phyloP scores from a whole-genome alignment of 2,888 invertebrate species.

The Plagiodera versicolora region DNA sequence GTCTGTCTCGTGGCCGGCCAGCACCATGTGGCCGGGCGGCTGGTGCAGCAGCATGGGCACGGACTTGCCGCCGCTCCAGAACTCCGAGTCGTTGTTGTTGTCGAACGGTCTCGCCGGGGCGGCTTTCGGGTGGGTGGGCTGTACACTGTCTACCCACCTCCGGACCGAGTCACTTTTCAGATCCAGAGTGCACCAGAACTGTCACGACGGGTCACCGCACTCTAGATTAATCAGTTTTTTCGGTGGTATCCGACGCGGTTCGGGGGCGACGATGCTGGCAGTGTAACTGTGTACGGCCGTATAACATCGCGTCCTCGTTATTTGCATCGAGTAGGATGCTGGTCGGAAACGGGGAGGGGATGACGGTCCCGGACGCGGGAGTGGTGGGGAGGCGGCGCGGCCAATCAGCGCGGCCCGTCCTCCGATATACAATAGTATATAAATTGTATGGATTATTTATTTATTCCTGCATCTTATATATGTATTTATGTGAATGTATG shows the following conservation, averaged over 20 bases:
- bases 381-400: conserved; percentile 42
- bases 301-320: conserved; percentile 48
- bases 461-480: conserved; percentile 57
- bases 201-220: conserved; percentile 31
- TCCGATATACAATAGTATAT: conserved; percentile 57
- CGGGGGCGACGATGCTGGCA: conserved; percentile 37
- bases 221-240: conserved; percentile 35
- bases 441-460: conserved; percentile 59
- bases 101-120: conserved; percentile 52
- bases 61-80: conserved; percentile 47
- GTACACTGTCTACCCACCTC: conserved; percentile 63
- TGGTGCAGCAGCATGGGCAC: conserved; percentile 66
- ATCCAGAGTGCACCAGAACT: conserved; percentile 62
- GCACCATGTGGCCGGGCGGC: conserved; percentile 55
- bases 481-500: conserved; percentile 56
- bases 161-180: conserved; percentile 62
- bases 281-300: conserved; percentile 52
- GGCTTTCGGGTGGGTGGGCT: conserved; percentile 58
- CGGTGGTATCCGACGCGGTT: conserved; percentile 29
- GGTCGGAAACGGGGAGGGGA: conserved; percentile 49
- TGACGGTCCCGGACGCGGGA: conserved; percentile 43
- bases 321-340: conserved; percentile 53
- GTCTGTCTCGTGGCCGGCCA: conserved; percentile 58
- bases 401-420: conserved; percentile 46
- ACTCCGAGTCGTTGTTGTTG: conserved; percentile 59